These are phyloP conservation scores for Agapetus fuscipes DNA, from an alignment of 2,888 invertebrate genomes.

Conservation along the genomic window DNA sequence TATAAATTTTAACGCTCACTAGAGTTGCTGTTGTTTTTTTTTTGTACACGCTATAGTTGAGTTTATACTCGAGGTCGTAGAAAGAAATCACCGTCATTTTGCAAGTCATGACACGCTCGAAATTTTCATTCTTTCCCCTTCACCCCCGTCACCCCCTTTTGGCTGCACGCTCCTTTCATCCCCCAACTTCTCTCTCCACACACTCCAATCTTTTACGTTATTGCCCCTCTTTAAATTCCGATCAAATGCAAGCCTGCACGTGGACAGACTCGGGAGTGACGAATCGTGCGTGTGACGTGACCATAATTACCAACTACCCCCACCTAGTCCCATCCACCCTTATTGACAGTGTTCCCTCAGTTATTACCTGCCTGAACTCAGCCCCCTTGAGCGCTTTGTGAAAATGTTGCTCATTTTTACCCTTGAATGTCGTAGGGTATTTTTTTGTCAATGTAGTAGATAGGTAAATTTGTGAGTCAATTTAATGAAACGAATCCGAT, in stretches of 20 bases:
- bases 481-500: too few relatives aligned
- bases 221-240: constrained; percentile 22
- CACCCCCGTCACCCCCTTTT: constrained; percentile 1
- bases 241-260: constrained; percentile 21
- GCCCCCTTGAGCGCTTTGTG: too few relatives aligned
- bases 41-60: too few relatives aligned
- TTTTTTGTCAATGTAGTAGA: too few relatives aligned
- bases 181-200: constrained; percentile 1
- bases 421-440: too few relatives aligned
- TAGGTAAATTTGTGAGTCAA: too few relatives aligned
- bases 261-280: constrained; percentile 18
- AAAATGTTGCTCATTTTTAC: too few relatives aligned
- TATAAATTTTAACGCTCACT: too few relatives aligned
- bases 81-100: constrained; percentile 8
- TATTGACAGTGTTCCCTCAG: neutral
- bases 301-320: constrained; percentile 7
- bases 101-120: constrained; percentile 19
- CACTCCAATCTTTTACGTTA: constrained; percentile 12
- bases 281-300: constrained; percentile 13
- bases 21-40: too few relatives aligned
- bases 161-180: neutral
- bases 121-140: constrained; percentile 13
- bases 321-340: neutral
- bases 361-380: neutral
- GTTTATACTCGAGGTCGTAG: neutral